Evolutionary conservation across 1,140 invertebrate species (phyloP), one percentile per base, ranked within the genome.

Genomic region (roundworm (Caenorhabditis elegans)): DNA sequence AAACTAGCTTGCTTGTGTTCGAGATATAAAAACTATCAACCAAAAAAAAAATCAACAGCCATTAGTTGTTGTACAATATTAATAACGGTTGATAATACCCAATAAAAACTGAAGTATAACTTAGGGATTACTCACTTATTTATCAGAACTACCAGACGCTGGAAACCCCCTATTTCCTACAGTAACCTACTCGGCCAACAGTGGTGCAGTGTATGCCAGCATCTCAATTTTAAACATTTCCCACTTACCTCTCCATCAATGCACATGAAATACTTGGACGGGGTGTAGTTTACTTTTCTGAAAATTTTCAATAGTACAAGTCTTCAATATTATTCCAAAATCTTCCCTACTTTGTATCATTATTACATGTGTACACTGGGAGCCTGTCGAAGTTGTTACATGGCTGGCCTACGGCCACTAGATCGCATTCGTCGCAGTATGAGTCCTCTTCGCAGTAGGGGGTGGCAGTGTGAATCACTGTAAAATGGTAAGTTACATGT

Each of bases 111-210:
- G n/a, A n/a, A n/a, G n/a, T n/a, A n/a, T n/a, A n/a, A n/a, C n/a
- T n/a, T n/a, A n/a, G n/a, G n/a, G n/a, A n/a, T n/a, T n/a, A n/a
- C n/a, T n/a, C n/a, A n/a, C n/a, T n/a, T n/a, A n/a, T n/a, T n/a
- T n/a, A n/a, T n/a, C n/a, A n/a, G n/a, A n/a, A n/a, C n/a, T n/a
- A n/a, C n/a, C n/a, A n/a, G n/a, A n/a, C n/a, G n/a, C n/a, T n/a
- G n/a, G n/a, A n/a, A n/a, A n/a, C 39, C 15, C 39, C 15, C 39
- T 8, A 8, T 15, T 43, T 43, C 6, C 15, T 8, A 43, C n/a
- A 55, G 46, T n/a, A 75, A 36, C 22, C 15, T 75, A 89, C 87
- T 88, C 49, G 85, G 87, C 87, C 88, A 88, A 75, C 87, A 88
- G 65, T 89, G 89, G 17, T 87, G 87, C 4, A n/a, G n/a, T n/a